phyloP scores from a whole-genome alignment of 2,113 vertebrate genomes.

The Lampris megalopsis region DNA sequence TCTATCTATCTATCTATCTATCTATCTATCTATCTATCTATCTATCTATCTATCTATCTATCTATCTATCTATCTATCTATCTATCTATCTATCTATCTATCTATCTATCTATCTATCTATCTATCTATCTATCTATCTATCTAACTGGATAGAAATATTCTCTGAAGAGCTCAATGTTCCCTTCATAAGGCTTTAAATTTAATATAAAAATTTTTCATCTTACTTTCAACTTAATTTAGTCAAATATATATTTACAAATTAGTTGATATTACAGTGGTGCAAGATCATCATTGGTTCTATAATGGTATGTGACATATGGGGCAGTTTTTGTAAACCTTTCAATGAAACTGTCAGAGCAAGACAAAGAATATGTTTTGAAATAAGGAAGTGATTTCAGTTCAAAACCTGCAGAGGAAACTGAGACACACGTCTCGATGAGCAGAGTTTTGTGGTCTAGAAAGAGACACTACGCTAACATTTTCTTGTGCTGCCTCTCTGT shows the following conservation, averaged over 20 bases:
- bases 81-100: too few relatives aligned
- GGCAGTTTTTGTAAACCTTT: neutral
- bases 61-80: too few relatives aligned
- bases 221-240: too few relatives aligned
- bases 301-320: neutral
- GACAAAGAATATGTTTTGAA: slow-evolving; percentile 54
- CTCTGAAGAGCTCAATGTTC: too few relatives aligned
- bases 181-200: too few relatives aligned
- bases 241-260: neutral
- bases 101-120: too few relatives aligned
- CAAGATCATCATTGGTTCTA: neutral
- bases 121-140: too few relatives aligned
- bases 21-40: too few relatives aligned
- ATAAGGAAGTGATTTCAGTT: slow-evolving; percentile 82
- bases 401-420: slow-evolving; percentile 79
- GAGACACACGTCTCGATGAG: slow-evolving; percentile 48
- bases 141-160: too few relatives aligned
- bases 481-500: slow-evolving; percentile 13
- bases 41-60: too few relatives aligned
- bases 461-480: slow-evolving; percentile 22
- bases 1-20: too few relatives aligned
- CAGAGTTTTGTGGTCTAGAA: slow-evolving; percentile 65
- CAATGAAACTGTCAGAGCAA: neutral
- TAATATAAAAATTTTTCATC: too few relatives aligned
- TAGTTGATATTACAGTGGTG: neutral